Base-by-base conservation (phyloP, 2,888 invertebrate species). In the Dinocampus coccinellae region DNA sequence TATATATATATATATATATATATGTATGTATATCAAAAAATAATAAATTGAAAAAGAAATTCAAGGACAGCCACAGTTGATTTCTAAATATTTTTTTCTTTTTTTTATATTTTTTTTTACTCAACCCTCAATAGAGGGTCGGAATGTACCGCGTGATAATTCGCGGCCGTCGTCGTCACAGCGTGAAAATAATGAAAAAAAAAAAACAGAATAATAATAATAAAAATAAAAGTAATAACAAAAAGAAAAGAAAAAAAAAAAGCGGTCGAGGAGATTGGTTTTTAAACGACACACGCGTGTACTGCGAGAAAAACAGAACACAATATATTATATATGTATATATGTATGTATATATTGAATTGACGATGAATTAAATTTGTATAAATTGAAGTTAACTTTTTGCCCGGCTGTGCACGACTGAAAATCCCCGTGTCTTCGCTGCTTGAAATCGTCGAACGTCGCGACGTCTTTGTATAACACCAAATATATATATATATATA, bases 341-440 rank as follows among this genome's bases (percentile, higher is more conserved):
- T n/a, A 47, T 47, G n/a, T 39, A 13, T 47, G 16, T 47, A 16
- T 20, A 47, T 47, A 47, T 16, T n/a, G 4, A 47, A 16, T 7
- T 47, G 9, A 7, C 7, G 7, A 7, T 16, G 16, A 4, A 47
- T 4, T 47, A 47, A 16, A 16, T 47, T 7, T 47, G 57, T 69
- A 69, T 57, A 42, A 62, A 29, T 42, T 69, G 63, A 69, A 69
- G 39, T 63, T 69, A 53, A 63, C 62, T 33, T 39, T 63, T 33
- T 69, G 55, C 36, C 39, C 55, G 62, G 39, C 36, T 22, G 36
- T 42, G 22, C 11, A 16, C 47, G 16, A 47, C 47, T 47, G 16
- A 47, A 47, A 47, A 16, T n/a, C 47, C 16, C 47, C 6, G 47
- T 47, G 7, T 47, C 47, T 47, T 47, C 47, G 4, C 39, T 2